Percentiles rank a stretch among this genome's conserved stretches.
Conservation (phyloP, 2,888 invertebrate genomes). For the Lypha dubia region DNA sequence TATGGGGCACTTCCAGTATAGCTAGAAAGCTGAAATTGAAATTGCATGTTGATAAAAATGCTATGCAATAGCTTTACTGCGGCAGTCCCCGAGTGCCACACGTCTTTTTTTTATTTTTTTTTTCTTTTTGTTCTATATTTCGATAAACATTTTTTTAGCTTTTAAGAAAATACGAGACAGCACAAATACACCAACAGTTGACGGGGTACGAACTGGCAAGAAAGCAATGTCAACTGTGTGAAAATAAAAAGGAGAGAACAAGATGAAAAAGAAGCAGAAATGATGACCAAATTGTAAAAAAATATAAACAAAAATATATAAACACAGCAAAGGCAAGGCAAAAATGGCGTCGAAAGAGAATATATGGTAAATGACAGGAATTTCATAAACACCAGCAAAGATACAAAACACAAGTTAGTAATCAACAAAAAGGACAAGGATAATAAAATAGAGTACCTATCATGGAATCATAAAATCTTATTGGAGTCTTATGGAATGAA, state of each 20-base stretch:
- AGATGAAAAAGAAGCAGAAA: not conserved
- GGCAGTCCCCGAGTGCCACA: too few species aligned
- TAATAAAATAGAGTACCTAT: slow-evolving; percentile 8
- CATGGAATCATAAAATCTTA: slow-evolving; percentile 21
- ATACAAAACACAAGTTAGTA: slow-evolving; percentile 19
- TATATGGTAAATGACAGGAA: slow-evolving; percentile 36
- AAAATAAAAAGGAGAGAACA: slow-evolving; percentile 4
- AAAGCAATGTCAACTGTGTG: slow-evolving; percentile 25
- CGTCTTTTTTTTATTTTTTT: too few species aligned
- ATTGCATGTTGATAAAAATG: too few species aligned
- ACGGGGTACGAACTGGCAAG: not conserved
- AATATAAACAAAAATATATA: slow-evolving; percentile 23
- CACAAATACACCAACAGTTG: too few species aligned
- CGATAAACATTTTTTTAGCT: too few species aligned
- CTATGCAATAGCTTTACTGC: too few species aligned
- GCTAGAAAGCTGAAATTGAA: too few species aligned
- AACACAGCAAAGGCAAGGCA: slow-evolving; percentile 23
- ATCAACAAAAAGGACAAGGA: slow-evolving; percentile 52
- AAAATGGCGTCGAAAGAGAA: slow-evolving; percentile 65
- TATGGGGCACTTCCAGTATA: too few species aligned
- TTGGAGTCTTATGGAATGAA: slow-evolving; percentile 32
- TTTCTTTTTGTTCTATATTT: too few species aligned
- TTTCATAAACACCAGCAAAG: slow-evolving; percentile 41
- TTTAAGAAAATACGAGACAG: too few species aligned
- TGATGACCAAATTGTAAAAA: slow-evolving; percentile 47